These are phyloP conservation scores for Perithous albicinctus DNA, from an alignment of 2,888 invertebrate genomes.

Conservation along the genomic window DNA sequence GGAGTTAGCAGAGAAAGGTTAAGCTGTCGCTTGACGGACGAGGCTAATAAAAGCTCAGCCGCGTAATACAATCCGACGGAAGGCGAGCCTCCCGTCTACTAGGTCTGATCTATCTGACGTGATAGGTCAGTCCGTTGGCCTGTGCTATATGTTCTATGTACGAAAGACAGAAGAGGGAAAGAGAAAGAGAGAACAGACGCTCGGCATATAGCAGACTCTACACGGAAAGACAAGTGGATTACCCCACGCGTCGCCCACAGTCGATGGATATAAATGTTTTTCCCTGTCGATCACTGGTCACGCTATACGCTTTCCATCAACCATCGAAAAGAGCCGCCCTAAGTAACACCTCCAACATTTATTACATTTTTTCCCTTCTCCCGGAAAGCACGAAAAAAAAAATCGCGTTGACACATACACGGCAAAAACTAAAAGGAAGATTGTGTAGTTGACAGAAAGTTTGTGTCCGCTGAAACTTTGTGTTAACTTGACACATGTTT, in stretches of 20 bases:
- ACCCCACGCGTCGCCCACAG: conserved; percentile 57
- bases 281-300: conserved; percentile 69
- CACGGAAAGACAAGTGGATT: conserved; percentile 77
- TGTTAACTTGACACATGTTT: too few species aligned
- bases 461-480: too few species aligned
- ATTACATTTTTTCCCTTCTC: conserved; percentile 36
- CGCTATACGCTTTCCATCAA: conserved; percentile 59
- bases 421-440: too few species aligned
- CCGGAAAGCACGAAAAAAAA: conserved; percentile 26
- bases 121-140: conserved; percentile 76
- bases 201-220: conserved; percentile 2
- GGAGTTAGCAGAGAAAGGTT: conserved; percentile 75
- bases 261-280: conserved; percentile 63
- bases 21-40: conserved; percentile 79
- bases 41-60: conserved; percentile 81
- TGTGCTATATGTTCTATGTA: conserved; percentile 13
- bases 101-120: conserved; percentile 73
- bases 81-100: conserved; percentile 70
- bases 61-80: conserved; percentile 79
- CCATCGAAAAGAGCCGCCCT: conserved; percentile 17
- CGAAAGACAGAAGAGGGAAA: too few species aligned
- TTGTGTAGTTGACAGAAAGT: too few species aligned
- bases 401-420: too few species aligned
- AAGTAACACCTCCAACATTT: conserved; percentile 30
- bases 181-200: conserved; percentile 24